Percentiles rank a stretch among this genome's conserved stretches.
Conservation (phyloP, 2,113 vertebrate species). For the Prinia subflava region DNA sequence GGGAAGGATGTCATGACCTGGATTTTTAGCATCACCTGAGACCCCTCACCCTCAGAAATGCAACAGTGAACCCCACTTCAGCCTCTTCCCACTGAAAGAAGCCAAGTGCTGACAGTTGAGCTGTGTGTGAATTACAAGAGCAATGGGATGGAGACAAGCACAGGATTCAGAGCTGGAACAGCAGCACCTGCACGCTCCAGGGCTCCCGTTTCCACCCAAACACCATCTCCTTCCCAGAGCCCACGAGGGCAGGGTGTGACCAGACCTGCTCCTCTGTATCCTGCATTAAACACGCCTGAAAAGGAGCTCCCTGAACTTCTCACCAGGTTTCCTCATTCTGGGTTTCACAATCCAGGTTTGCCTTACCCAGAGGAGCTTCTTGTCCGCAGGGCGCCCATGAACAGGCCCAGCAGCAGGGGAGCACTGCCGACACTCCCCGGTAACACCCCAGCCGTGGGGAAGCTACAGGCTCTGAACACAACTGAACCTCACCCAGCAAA, state of each 20-base stretch:
- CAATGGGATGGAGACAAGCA: not conserved
- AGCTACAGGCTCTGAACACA: rapidly evolving
- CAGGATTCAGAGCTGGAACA: not conserved
- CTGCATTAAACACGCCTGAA: not conserved
- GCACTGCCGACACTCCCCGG: rapidly evolving
- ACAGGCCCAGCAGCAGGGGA: not conserved
- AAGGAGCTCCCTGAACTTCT: not conserved
- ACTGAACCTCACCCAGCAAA: not conserved
- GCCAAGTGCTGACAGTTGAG: not conserved
- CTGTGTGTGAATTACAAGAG: not conserved
- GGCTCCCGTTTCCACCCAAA: not conserved
- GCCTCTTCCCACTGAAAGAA: not conserved
- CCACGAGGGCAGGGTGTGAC: not conserved
- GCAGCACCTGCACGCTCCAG: not conserved
- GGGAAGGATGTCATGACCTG: not conserved
- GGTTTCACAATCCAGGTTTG: not conserved
- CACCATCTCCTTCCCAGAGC: not conserved
- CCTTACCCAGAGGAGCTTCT: not conserved
- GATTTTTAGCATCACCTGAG: not conserved
- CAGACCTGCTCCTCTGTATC: not conserved
- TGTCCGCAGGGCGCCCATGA: not conserved
- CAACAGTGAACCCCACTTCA: not conserved
- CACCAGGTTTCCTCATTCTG: not conserved
- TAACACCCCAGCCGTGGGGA: too few relatives aligned
- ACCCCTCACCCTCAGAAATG: not conserved